Evolutionary conservation across 2,113 vertebrate genomes (phyloP).

Genomic region (Gadus chalcogrammus): DNA sequence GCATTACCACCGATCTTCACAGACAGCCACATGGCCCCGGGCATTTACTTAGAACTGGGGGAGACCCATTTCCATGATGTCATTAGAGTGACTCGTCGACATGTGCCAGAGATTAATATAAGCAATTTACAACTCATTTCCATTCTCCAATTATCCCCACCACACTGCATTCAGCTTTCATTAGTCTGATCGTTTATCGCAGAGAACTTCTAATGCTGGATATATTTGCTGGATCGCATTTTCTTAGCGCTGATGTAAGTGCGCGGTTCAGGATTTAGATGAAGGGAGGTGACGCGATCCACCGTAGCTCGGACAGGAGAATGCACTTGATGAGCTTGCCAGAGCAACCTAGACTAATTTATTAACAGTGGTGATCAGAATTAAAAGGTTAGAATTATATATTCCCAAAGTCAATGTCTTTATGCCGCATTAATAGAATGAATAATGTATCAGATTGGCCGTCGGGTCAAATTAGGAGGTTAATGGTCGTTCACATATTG

Average conservation of each 20-base stretch:
- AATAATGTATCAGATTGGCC: slow-evolving; percentile 30
- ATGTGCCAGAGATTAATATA: slow-evolving; percentile 51
- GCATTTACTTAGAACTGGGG: too few relatives aligned
- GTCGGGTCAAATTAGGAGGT: slow-evolving; percentile 11
- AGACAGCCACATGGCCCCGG: too few relatives aligned
- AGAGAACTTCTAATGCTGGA: slow-evolving; percentile 7
- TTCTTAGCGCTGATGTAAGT: neutral
- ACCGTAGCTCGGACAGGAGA: too few relatives aligned
- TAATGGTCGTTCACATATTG: slow-evolving; percentile 13
- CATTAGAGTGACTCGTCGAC: slow-evolving; percentile 36
- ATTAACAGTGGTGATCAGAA: neutral
- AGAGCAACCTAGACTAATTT: neutral
- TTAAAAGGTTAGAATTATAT: neutral
- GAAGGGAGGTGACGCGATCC: neutral
- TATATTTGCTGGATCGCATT: slow-evolving; percentile 3
- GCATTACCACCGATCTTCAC: too few relatives aligned
- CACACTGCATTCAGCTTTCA: slow-evolving; percentile 22
- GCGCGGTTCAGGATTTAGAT: neutral
- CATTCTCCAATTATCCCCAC: slow-evolving; percentile 38
- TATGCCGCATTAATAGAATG: slow-evolving; percentile 19
- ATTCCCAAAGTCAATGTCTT: slow-evolving; percentile 22
- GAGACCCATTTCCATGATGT: slow-evolving; percentile 33
- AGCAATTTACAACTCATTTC: slow-evolving; percentile 56
- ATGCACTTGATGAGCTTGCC: too few relatives aligned
- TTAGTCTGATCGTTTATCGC: slow-evolving; percentile 39